Conservation (phyloP, 2,888 invertebrate species). For the Epinotia demarniana region DNA sequence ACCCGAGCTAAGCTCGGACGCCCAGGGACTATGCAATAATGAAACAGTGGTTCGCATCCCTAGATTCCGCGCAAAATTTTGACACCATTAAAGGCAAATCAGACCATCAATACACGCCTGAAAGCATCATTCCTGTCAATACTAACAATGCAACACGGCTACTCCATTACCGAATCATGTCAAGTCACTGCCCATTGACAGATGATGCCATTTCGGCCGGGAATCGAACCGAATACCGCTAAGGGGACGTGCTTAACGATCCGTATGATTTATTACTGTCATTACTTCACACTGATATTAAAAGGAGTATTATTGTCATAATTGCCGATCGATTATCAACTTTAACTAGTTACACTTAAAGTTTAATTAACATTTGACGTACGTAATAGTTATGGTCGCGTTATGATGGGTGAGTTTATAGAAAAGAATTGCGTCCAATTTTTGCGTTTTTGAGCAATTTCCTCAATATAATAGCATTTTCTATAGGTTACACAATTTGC, state of each 20-base stretch:
- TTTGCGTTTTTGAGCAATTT: conserved; percentile 72
- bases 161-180: conserved; percentile 82
- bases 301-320: conserved; percentile 67
- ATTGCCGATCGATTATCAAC: conserved; percentile 42
- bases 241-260: conserved; percentile 81
- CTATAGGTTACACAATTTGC: conserved; percentile 29
- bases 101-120: conserved; percentile 29
- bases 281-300: conserved; percentile 67
- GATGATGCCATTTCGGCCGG: conserved; percentile 83
- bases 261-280: conserved; percentile 85
- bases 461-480: conserved; percentile 61
- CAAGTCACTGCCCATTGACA: conserved; percentile 83
- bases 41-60: neutral
- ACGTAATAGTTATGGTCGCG: conserved; percentile 48
- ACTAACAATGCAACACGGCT: conserved; percentile 68
- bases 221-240: conserved; percentile 79
- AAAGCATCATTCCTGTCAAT: conserved; percentile 41
- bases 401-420: conserved; percentile 43
- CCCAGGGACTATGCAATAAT: too few relatives aligned
- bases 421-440: conserved; percentile 64
- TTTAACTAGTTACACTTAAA: conserved; percentile 44
- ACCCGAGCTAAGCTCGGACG: too few relatives aligned
- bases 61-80: neutral
- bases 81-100: conserved; percentile 36
- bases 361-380: conserved; percentile 43